These are phyloP conservation scores for Platyscapa corneri DNA, from an alignment of 1,140 invertebrate species.

Conservation along the genomic window DNA sequence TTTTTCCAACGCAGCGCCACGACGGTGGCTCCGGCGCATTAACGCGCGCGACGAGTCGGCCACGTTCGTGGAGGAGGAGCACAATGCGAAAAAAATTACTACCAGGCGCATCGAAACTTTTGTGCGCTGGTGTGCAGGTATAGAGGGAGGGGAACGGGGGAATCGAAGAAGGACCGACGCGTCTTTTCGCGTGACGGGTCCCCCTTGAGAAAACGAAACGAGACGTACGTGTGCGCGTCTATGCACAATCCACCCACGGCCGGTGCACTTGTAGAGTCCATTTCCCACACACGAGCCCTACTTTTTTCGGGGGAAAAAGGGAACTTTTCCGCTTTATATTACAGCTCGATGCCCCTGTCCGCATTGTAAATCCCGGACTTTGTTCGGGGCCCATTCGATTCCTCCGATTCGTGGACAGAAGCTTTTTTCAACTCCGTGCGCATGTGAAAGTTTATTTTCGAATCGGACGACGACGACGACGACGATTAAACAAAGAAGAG, in stretches of 20 bases:
- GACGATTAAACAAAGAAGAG: no score
- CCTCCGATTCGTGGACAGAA: background rate
- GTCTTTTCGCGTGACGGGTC: background rate
- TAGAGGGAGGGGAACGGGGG: background rate
- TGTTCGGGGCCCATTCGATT: background rate
- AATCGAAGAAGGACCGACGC: background rate
- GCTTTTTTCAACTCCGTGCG: background rate
- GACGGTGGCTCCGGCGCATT: background rate
- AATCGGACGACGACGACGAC: no score
- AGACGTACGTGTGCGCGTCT: background rate
- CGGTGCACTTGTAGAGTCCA: slow-evolving; percentile 18
- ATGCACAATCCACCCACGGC: background rate
- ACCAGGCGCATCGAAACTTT: background rate
- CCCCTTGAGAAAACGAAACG: slow-evolving; percentile 1
- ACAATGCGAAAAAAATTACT: background rate
- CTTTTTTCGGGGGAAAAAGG: slow-evolving; percentile 16
- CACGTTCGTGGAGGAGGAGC: background rate
- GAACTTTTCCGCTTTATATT: slow-evolving; percentile 38
- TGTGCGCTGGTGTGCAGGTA: background rate
- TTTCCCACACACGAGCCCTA: slow-evolving; percentile 39
- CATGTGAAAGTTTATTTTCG: no score
- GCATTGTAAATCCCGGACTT: background rate
- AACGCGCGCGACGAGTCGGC: no score
- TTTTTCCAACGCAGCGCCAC: background rate
- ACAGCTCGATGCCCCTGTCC: slow-evolving; percentile 8